phyloP scores from a whole-genome alignment of 2,113 vertebrate species.

The Tupaia tana region DNA sequence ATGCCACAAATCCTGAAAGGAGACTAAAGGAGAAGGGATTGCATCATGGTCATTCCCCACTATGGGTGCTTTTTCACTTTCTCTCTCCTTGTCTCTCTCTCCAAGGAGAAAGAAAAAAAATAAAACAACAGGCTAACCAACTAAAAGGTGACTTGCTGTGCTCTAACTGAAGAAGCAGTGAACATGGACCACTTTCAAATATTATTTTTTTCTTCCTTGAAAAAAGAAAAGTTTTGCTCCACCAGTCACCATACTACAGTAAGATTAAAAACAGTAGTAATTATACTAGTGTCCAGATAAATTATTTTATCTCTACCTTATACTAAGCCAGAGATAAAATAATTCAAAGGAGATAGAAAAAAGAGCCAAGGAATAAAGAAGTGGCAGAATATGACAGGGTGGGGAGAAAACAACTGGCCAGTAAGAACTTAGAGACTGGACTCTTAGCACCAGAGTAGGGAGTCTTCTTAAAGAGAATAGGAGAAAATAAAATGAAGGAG shows the following conservation, averaged over 20 bases:
- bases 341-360: not conserved
- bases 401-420: not conserved
- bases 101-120: too few relatives aligned
- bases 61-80: too few relatives aligned
- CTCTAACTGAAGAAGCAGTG: not conserved
- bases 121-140: too few relatives aligned
- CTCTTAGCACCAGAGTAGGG: not conserved
- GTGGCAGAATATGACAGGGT: not conserved
- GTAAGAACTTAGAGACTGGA: not conserved
- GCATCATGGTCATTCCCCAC: too few relatives aligned
- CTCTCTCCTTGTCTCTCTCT: too few relatives aligned
- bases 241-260: not conserved
- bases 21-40: too few relatives aligned
- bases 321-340: not conserved
- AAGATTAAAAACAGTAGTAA: not conserved
- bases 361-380: not conserved
- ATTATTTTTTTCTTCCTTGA: not conserved
- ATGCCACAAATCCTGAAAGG: too few relatives aligned
- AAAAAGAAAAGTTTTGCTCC: not conserved
- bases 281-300: not conserved
- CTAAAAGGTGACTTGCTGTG: not conserved
- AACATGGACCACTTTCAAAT: not conserved
- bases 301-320: too few relatives aligned
- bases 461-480: not conserved
- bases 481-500: not conserved